phyloP scores from a whole-genome alignment of 2,113 vertebrate species.

The Megalops atlanticus region DNA sequence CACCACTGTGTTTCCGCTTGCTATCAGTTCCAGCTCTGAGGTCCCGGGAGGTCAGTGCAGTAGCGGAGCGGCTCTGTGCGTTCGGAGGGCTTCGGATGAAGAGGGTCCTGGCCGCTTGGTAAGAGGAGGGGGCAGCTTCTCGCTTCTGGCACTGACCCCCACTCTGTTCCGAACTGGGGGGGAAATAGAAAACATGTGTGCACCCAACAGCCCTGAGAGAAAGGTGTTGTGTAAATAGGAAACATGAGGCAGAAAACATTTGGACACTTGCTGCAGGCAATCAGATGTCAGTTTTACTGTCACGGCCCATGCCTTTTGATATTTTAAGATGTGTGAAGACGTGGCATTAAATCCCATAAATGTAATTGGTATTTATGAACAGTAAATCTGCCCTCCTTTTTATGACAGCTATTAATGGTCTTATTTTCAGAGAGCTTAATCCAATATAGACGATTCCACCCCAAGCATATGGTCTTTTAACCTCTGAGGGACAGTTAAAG shows the following conservation, averaged over 20 bases:
- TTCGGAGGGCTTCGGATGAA: not conserved
- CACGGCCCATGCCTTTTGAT: slow-evolving; percentile 33
- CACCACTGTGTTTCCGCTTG: too few relatives aligned
- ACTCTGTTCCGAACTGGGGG: not conserved
- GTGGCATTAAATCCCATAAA: slow-evolving; percentile 51
- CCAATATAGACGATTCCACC: too few relatives aligned
- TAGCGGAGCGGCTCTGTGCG: not conserved
- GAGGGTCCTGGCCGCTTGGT: not conserved
- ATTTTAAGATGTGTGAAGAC: slow-evolving; percentile 31
- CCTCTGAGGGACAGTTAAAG: too few relatives aligned
- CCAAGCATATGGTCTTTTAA: not conserved
- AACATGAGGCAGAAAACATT: not conserved
- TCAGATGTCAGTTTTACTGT: slow-evolving; percentile 45
- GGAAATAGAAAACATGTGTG: not conserved
- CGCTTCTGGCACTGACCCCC: not conserved
- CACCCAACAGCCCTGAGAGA: not conserved
- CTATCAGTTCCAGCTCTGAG: too few relatives aligned
- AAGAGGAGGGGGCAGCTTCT: not conserved
- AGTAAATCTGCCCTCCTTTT: too few relatives aligned
- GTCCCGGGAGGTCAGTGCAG: too few relatives aligned
- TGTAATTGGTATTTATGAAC: slow-evolving; percentile 56
- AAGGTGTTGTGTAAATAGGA: slow-evolving; percentile 14
- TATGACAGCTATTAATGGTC: too few relatives aligned
- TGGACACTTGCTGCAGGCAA: slow-evolving; percentile 39
- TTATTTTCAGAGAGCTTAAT: too few relatives aligned